These are phyloP conservation scores for Phortica okadai DNA, from an alignment of 2,888 invertebrate species.

Conservation along the genomic window DNA sequence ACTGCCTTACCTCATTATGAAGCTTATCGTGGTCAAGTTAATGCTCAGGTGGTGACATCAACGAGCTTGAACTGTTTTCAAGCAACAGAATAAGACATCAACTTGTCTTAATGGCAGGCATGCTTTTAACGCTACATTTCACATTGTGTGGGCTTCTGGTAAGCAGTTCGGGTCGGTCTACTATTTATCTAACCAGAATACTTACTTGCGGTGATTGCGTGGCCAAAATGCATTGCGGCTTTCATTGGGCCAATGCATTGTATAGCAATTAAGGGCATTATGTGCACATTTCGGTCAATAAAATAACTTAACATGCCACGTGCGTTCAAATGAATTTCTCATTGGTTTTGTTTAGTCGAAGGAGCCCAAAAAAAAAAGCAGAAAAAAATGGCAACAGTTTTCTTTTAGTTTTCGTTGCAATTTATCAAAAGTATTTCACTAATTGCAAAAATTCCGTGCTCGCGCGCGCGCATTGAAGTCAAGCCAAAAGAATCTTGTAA, in stretches of 20 bases:
- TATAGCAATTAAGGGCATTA: not conserved
- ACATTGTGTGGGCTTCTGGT: not conserved
- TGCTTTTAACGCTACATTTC: conserved; percentile 6
- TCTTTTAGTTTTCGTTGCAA: not conserved
- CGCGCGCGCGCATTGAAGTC: not conserved
- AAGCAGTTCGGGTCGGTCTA: not conserved
- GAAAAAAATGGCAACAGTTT: not conserved
- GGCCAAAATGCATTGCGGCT: conserved; percentile 20
- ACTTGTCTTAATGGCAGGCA: not conserved
- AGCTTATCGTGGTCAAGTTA: conserved; percentile 64
- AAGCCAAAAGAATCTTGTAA: conserved; percentile 68
- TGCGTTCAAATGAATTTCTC: not conserved
- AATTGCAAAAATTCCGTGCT: conserved; percentile 18
- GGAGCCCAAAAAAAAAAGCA: not conserved
- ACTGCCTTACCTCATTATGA: conserved; percentile 59
- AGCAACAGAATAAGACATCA: not conserved
- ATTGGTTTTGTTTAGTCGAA: not conserved
- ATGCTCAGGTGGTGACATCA: conserved; percentile 65
- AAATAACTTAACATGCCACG: not conserved
- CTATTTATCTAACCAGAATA: conserved; percentile 24
- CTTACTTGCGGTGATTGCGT: conserved; percentile 16
- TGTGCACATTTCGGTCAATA: not conserved
- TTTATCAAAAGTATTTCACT: conserved; percentile 14
- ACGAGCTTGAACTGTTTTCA: not conserved
- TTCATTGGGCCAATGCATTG: conserved; percentile 9